Conservation (phyloP, 2,113 vertebrate species). For the Phaethon lepturus region DNA sequence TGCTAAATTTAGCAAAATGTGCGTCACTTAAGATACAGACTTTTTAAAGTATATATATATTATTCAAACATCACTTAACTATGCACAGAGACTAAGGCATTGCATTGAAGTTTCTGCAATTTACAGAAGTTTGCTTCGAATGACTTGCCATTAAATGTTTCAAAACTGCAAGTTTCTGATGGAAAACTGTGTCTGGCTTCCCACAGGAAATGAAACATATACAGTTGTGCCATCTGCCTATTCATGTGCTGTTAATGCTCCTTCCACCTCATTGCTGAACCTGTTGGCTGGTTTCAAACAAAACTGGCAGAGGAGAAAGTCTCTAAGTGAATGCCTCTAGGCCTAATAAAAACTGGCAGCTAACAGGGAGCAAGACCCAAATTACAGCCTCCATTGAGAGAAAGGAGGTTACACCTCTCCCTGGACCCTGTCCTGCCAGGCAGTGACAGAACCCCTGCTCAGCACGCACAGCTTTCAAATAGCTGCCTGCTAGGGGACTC, state of each 20-base stretch:
- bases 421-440: neutral
- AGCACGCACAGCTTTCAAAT: neutral
- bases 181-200: neutral
- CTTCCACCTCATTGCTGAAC: neutral
- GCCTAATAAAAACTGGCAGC: neutral
- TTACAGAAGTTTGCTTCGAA: constrained; percentile 5
- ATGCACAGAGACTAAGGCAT: neutral
- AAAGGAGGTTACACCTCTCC: neutral
- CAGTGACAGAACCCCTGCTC: neutral
- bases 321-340: neutral
- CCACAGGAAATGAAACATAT: neutral
- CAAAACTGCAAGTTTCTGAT: neutral
- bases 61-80: constrained; percentile 9
- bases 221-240: constrained; percentile 26
- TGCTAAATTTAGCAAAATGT: neutral
- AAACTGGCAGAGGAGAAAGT: neutral
- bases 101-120: neutral
- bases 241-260: constrained; percentile 16
- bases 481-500: neutral
- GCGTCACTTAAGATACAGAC: neutral
- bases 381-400: neutral
- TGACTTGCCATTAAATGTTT: constrained; percentile 1
- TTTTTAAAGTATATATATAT: neutral
- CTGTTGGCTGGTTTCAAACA: neutral
- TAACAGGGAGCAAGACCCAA: neutral